Evolutionary conservation across 1,140 invertebrate genomes (phyloP), one percentile per base, ranked within the genome.

Genomic region (Chironomus tepperi): DNA sequence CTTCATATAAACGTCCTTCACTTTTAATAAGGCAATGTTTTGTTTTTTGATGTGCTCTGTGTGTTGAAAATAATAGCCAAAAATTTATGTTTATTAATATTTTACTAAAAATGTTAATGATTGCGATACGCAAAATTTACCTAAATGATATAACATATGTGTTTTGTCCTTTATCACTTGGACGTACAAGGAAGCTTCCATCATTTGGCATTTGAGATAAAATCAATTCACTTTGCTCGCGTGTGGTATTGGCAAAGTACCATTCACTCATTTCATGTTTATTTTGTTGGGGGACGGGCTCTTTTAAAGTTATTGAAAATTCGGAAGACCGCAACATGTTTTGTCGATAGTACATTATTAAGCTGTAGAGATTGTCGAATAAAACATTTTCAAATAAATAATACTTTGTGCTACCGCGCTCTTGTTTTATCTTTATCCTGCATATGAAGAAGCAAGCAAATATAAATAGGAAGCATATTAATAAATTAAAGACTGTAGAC

Each of bases 71-170:
- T 34, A 34, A 34, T 47, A 7, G 43, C 2, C 15, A 47, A 15
- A 47, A 10, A 47, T 47, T 47, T 47, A 9, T 10, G 43, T 1
- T 47, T 47, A 47, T 47, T 8, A 47, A 3, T 47, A 47, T 3
- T 10, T 43, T 47, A 7, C 15, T 7, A 47, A 47, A 47, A 47
- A 47, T 47, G 43, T 47, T 15, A 1, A 10, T 47, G 72, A 34
- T 8, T 9, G 42, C 0, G 3, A 74, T 74, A 70, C 10, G 15
- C 6, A 65, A 64, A 76, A 79, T 75, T 80, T 85, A 94, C 90
- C 93, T 91, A 83, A 98, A 98, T 75, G 95, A 97, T 78, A 99
- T 96, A n/a, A 94, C 93, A 84, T 93, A 98, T 12, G 90, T 90
- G 78, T 90, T 90, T 3, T 86, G 85, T 77, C 95, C 94, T 78